phyloP scores from a whole-genome alignment of 2,888 invertebrate species.

The Epinotia demarniana region DNA sequence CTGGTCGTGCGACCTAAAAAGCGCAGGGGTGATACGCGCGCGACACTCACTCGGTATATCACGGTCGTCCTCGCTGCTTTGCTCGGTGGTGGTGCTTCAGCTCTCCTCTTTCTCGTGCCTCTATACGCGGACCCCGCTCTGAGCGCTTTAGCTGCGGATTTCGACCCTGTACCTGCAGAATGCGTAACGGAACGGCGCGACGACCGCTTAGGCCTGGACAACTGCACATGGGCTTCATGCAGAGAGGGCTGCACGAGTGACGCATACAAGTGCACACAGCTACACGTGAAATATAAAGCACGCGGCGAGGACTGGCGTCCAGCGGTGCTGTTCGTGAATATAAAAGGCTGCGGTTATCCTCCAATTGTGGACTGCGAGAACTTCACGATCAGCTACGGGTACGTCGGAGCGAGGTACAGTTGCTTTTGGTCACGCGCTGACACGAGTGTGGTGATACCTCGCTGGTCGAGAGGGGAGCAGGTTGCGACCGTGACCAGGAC shows the following conservation, averaged over 20 bases:
- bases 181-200: slow-evolving; percentile 89
- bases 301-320: slow-evolving; percentile 81
- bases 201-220: slow-evolving; percentile 89
- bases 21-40: slow-evolving; percentile 74
- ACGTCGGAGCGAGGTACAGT: slow-evolving; percentile 87
- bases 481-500: slow-evolving; percentile 93
- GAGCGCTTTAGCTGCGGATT: slow-evolving; percentile 89
- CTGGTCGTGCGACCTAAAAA: slow-evolving; percentile 73
- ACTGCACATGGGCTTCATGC: slow-evolving; percentile 92
- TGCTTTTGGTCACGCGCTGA: slow-evolving; percentile 91
- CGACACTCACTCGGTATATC: slow-evolving; percentile 76
- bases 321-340: slow-evolving; percentile 89
- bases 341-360: slow-evolving; percentile 93
- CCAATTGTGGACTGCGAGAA: slow-evolving; percentile 90
- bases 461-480: slow-evolving; percentile 93
- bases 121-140: slow-evolving; percentile 81
- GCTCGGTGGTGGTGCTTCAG: slow-evolving; percentile 77
- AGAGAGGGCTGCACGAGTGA: slow-evolving; percentile 93
- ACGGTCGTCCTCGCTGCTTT: slow-evolving; percentile 76
- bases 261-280: slow-evolving; percentile 88
- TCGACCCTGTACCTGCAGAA: slow-evolving; percentile 89
- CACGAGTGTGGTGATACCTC: slow-evolving; percentile 91
- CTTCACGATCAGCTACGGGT: slow-evolving; percentile 89
- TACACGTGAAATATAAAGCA: slow-evolving; percentile 86
- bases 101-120: slow-evolving; percentile 79